A percentile compares a stretch with the other conserved stretches of the same genome.
These are phyloP conservation scores for Boloria euphrosyne DNA, from an alignment of 2,888 invertebrate genomes.

Conservation along the genomic window DNA sequence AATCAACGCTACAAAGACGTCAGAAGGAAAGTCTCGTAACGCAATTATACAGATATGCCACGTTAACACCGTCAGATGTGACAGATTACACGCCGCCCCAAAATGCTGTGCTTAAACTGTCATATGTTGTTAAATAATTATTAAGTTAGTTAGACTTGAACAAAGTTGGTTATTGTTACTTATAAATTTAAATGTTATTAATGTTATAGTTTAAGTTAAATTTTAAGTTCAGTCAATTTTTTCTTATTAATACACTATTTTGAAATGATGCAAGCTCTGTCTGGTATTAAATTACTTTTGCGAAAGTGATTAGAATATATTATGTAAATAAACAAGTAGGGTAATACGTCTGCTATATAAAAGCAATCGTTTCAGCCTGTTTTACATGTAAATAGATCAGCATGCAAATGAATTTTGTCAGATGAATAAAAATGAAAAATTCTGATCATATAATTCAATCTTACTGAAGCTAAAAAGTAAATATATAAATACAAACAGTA, in stretches of 20 bases:
- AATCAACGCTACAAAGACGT: slow-evolving; percentile 71
- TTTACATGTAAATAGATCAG: slow-evolving; percentile 28
- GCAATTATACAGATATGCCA: slow-evolving; percentile 71
- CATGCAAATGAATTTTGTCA: slow-evolving; percentile 18
- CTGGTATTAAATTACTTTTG: slow-evolving; percentile 14
- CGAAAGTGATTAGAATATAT: slow-evolving; percentile 15
- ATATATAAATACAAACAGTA: neutral
- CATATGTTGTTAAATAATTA: neutral
- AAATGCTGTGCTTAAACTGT: slow-evolving; percentile 42
- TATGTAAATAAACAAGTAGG: slow-evolving; percentile 17
- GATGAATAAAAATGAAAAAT: slow-evolving; percentile 5
- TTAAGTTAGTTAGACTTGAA: slow-evolving; percentile 16
- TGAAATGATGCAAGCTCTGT: too few relatives aligned
- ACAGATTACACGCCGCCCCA: slow-evolving; percentile 48
- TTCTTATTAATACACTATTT: too few relatives aligned
- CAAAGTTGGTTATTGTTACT: neutral
- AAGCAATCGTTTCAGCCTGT: slow-evolving; percentile 23
- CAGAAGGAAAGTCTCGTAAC: slow-evolving; percentile 70
- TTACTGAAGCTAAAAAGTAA: neutral
- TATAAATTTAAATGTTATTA: neutral
- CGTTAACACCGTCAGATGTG: slow-evolving; percentile 54
- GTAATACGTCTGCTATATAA: slow-evolving; percentile 13
- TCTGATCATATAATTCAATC: neutral
- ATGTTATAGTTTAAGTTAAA: slow-evolving; percentile 6
- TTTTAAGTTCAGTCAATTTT: too few relatives aligned